Percentiles rank a stretch among this genome's conserved stretches.
phyloP scores from a whole-genome alignment of 2,888 invertebrate genomes.

The Lasioglossum zephyrum region DNA sequence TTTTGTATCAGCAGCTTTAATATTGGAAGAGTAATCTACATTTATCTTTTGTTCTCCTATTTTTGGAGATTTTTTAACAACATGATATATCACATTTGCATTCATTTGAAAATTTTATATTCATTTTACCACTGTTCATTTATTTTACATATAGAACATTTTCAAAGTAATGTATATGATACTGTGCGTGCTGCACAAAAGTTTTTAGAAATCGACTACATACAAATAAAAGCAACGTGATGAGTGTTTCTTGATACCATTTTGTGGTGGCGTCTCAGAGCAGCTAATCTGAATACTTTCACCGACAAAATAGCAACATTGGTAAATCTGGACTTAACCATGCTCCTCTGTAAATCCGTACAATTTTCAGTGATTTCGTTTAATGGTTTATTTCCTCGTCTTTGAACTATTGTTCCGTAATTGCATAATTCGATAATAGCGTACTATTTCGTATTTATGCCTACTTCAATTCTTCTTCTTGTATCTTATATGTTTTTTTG shows the following conservation, averaged over 20 bases:
- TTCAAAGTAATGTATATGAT: background rate
- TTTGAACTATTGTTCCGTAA: constrained; percentile 10
- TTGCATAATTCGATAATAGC: constrained; percentile 7
- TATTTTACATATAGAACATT: background rate
- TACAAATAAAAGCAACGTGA: background rate
- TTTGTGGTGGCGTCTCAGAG: background rate
- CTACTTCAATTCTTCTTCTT: constrained; percentile 4
- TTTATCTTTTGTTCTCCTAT: background rate
- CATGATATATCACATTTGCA: background rate
- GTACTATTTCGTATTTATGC: constrained; percentile 1
- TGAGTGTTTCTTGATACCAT: background rate
- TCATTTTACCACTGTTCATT: no score
- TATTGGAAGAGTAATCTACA: background rate
- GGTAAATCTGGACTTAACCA: background rate
- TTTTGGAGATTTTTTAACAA: background rate
- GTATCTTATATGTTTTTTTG: constrained; percentile 3
- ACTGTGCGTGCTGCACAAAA: background rate
- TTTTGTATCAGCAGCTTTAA: background rate
- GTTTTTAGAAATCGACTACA: background rate
- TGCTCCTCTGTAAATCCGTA: background rate
- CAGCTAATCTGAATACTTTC: background rate
- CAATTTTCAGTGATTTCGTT: constrained; percentile 3
- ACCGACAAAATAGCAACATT: background rate
- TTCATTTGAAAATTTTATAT: background rate
- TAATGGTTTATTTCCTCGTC: constrained; percentile 9